These are phyloP conservation scores for Littorina saxatilis DNA, from an alignment of 1,140 invertebrate species.

Conservation along the genomic window DNA sequence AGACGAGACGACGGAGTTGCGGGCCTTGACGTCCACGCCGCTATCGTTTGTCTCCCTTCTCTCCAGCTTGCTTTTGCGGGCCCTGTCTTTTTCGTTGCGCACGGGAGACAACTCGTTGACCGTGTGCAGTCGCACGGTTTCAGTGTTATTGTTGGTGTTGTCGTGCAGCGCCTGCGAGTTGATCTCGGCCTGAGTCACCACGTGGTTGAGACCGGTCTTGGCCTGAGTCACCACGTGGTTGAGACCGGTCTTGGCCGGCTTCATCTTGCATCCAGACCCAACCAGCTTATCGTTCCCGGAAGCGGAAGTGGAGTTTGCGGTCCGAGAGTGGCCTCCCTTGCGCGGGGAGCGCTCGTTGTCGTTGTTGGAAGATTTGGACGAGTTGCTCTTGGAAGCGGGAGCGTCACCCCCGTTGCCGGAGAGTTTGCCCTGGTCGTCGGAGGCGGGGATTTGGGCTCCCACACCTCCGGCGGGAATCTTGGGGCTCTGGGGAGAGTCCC, in stretches of 20 bases:
- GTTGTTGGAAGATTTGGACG: background rate
- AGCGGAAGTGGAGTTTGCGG: background rate
- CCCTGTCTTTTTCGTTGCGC: too few species aligned
- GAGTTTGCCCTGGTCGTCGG: background rate
- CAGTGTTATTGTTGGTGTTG: too few species aligned
- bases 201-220: background rate
- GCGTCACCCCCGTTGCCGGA: background rate
- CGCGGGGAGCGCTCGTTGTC: background rate
- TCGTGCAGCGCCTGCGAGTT: background rate
- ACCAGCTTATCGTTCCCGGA: background rate
- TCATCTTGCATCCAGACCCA: background rate
- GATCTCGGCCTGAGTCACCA: too few species aligned
- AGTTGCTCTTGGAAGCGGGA: background rate
- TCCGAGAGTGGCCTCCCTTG: background rate
- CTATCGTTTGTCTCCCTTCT: background rate
- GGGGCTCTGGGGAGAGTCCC: constrained; percentile 33
- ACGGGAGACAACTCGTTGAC: background rate
- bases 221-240: constrained; percentile 5
- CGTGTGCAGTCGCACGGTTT: too few species aligned
- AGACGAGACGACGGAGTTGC: background rate
- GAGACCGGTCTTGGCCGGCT: background rate
- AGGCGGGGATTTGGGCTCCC: background rate
- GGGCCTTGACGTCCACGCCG: background rate
- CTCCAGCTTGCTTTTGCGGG: background rate
- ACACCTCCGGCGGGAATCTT: background rate